Evolutionary conservation across 2,113 vertebrate species (phyloP).

Genomic region (Pao palembangensis): DNA sequence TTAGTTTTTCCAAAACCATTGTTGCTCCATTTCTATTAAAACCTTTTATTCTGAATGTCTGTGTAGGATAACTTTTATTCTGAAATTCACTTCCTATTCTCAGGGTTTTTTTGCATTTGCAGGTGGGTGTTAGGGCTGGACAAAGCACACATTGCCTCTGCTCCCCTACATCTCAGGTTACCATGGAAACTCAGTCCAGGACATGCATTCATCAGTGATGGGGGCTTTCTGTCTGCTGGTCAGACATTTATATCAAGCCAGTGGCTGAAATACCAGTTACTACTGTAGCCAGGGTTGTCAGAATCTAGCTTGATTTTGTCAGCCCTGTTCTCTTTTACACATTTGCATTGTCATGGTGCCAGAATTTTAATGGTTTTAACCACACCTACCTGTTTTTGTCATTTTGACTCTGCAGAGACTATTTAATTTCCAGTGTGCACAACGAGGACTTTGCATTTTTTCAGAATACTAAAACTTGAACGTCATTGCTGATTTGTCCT

Average conservation of each 20-base stretch:
- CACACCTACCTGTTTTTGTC: not conserved
- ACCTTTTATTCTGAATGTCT: too few species aligned
- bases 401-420: not conserved
- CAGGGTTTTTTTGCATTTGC: not conserved
- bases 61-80: too few species aligned
- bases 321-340: not conserved
- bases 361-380: not conserved
- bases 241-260: slow-evolving; percentile 41
- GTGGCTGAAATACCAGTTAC: slow-evolving; percentile 24
- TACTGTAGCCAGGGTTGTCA: slow-evolving; percentile 1
- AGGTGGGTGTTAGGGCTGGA: slow-evolving; percentile 40
- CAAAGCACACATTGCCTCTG: slow-evolving; percentile 32
- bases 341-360: not conserved
- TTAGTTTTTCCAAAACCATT: too few species aligned
- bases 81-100: not conserved
- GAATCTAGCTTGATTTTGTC: not conserved
- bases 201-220: slow-evolving; percentile 53
- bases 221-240: slow-evolving; percentile 50
- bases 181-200: slow-evolving; percentile 63
- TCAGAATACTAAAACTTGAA: slow-evolving; percentile 34
- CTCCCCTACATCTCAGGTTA: slow-evolving; percentile 61
- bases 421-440: slow-evolving; percentile 9
- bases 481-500: slow-evolving; percentile 50
- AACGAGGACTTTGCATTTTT: slow-evolving; percentile 3
- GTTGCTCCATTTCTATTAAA: too few species aligned